Conservation (phyloP, 2,113 vertebrate genomes). For the Eptatretus burgeri region DNA sequence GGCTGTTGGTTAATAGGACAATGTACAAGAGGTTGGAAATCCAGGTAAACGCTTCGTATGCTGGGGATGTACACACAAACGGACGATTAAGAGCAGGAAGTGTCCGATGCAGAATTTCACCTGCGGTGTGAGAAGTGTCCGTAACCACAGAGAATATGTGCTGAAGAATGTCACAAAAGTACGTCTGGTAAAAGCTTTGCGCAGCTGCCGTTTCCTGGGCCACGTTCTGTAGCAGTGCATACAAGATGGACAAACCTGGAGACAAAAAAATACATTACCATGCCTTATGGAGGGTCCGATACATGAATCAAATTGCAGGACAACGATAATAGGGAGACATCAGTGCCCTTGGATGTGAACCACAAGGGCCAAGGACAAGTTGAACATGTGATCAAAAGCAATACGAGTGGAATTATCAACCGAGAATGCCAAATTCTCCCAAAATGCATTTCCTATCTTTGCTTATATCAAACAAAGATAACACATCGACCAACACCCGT, state of each 20-base stretch:
- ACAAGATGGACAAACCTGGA: slow-evolving; percentile 74
- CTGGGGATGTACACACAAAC: no score
- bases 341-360: rapidly evolving
- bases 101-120: slow-evolving; percentile 18
- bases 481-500: no score
- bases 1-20: not conserved
- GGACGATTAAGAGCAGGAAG: no score
- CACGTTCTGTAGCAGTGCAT: slow-evolving; percentile 80
- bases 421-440: not conserved
- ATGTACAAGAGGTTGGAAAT: slow-evolving; percentile 5
- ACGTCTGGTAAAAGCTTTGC: slow-evolving; percentile 94
- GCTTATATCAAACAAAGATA: not conserved
- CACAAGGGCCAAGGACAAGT: not conserved
- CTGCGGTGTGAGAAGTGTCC: slow-evolving; percentile 87
- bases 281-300: not conserved
- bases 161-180: slow-evolving; percentile 87
- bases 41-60: no score
- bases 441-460: not conserved
- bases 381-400: no score
- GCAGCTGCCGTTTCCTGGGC: slow-evolving; percentile 82
- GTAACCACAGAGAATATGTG: slow-evolving; percentile 98
- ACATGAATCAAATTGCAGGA: not conserved
- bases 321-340: rapidly evolving
- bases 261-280: not conserved
- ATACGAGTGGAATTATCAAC: not conserved